Percentiles rank a stretch among this genome's conserved stretches.
These are phyloP conservation scores for Anastrepha ludens DNA, from an alignment of 1,140 invertebrate genomes.

Conservation along the genomic window DNA sequence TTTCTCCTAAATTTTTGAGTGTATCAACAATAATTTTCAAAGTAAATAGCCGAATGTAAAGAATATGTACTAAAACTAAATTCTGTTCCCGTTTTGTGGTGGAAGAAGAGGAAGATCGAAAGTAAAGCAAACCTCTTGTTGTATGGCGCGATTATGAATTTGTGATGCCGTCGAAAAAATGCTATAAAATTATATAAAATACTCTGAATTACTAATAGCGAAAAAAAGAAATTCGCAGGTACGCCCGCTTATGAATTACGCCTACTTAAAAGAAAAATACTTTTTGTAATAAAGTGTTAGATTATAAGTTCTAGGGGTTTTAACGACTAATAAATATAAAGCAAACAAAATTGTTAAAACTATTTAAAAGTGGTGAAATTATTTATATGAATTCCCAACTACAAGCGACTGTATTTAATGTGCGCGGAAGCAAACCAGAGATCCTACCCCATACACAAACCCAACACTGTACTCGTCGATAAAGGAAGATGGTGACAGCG, in stretches of 20 bases:
- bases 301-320: neutral
- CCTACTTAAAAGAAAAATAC: neutral
- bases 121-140: neutral
- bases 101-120: slow-evolving; percentile 28
- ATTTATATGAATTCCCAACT: neutral
- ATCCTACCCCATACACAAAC: neutral
- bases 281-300: neutral
- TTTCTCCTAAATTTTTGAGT: neutral
- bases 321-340: slow-evolving; percentile 4
- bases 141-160: slow-evolving; percentile 45
- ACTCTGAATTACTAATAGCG: neutral
- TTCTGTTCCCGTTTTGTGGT: slow-evolving; percentile 40
- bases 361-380: neutral
- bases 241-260: neutral
- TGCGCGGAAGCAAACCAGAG: slow-evolving; percentile 3
- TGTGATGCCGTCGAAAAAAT: neutral
- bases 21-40: neutral
- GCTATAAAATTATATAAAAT: slow-evolving; percentile 8
- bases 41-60: neutral
- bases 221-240: neutral
- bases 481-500: neutral
- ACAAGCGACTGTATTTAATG: slow-evolving; percentile 2
- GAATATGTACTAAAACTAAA: slow-evolving; percentile 15
- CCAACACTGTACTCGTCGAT: neutral
- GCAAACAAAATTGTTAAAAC: neutral